A percentile compares a stretch with the other conserved stretches of the same genome.
These are phyloP conservation scores for Liparis tanakae DNA, from an alignment of 2,797 vertebrate species.

Conservation along the genomic window DNA sequence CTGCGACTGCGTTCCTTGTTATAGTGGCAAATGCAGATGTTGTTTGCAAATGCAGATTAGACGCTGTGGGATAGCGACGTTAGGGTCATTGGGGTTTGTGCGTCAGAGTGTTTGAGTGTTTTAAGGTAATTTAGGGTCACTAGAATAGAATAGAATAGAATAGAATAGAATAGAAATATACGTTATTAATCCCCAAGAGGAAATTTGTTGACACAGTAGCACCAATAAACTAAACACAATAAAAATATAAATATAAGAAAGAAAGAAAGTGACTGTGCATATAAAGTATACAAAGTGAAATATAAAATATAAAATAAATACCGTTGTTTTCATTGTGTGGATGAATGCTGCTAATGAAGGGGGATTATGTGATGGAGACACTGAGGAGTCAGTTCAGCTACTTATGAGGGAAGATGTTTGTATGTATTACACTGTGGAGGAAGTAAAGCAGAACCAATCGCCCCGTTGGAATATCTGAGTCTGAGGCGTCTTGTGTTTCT, in stretches of 20 bases:
- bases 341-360: constrained; percentile 39
- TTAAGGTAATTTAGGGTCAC: constrained; percentile 38
- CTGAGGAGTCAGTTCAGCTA: constrained; percentile 38
- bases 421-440: constrained; percentile 57
- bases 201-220: no score
- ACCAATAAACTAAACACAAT: no score
- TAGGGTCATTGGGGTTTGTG: background rate
- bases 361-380: constrained; percentile 58
- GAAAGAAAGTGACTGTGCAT: no score
- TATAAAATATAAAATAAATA: no score
- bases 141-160: no score
- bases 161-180: no score
- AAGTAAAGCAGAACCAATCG: constrained; percentile 54
- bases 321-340: constrained; percentile 57
- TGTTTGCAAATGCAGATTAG: constrained; percentile 3
- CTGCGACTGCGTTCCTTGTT: constrained; percentile 3
- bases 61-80: constrained; percentile 4
- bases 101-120: constrained; percentile 7
- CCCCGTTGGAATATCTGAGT: constrained; percentile 46
- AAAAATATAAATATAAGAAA: no score
- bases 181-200: no score
- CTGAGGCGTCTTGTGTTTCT: constrained; percentile 32
- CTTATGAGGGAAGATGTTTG: constrained; percentile 51
- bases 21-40: background rate
- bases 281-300: no score